Evolutionary conservation across 2,797 vertebrate genomes (phyloP).

Genomic region (Adrianichthys oophorus): DNA sequence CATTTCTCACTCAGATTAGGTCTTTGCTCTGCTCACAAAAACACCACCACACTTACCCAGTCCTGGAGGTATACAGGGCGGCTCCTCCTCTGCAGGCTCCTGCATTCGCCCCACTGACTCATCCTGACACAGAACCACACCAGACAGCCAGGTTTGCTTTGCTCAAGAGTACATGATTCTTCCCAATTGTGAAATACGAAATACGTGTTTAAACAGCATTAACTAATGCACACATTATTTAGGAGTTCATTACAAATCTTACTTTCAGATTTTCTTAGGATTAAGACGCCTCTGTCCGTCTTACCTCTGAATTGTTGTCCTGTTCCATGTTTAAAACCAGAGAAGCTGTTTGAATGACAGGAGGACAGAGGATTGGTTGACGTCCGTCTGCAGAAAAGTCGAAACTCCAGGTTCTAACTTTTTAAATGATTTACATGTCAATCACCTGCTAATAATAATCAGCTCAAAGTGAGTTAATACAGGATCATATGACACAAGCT

Average conservation of each 20-base stretch:
- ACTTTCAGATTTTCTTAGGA: too few species aligned
- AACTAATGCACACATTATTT: too few species aligned
- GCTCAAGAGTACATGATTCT: conserved; percentile 10
- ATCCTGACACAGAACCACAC: conserved; percentile 58
- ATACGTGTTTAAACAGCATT: too few species aligned
- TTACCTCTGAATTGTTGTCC: conserved; percentile 76
- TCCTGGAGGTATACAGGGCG: conserved; percentile 67
- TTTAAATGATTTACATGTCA: too few species aligned
- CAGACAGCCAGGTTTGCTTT: conserved; percentile 5
- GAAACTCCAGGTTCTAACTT: too few species aligned
- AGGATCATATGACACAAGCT: too few species aligned
- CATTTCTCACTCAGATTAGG: too few species aligned
- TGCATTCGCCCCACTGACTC: conserved; percentile 66
- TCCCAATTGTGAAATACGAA: not conserved
- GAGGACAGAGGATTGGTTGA: conserved; percentile 4
- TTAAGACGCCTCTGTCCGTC: not conserved
- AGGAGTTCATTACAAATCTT: too few species aligned
- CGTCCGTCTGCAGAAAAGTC: not conserved
- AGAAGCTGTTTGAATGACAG: conserved; percentile 32
- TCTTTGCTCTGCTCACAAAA: not conserved
- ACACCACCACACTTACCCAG: conserved; percentile 65
- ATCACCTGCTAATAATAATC: too few species aligned
- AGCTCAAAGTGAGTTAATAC: too few species aligned
- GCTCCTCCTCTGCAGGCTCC: conserved; percentile 68
- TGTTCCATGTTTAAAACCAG: conserved; percentile 72